Evolutionary conservation across 2,113 vertebrate species (phyloP), one percentile per base, ranked within the genome.

Genomic region (Phyllopteryx taeniolatus): DNA sequence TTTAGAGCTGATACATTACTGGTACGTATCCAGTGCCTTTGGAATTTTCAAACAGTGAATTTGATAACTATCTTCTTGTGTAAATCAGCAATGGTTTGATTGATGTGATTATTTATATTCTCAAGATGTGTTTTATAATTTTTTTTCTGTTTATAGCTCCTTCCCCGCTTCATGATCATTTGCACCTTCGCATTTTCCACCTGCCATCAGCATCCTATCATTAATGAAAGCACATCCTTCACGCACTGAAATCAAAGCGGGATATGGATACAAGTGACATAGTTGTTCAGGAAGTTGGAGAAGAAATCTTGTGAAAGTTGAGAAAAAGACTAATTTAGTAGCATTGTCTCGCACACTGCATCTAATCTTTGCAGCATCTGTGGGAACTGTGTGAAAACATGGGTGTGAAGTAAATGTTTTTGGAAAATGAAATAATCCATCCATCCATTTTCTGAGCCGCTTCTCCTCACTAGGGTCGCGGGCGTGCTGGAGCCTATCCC

Each of bases 341-440:
- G 54, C 17, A 35, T 43, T 63, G 73, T 65, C 69, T 78, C 60
- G 35, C 72, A 46, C 61, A 44, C 60, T 47, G 66, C 54, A 43
- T 46, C 70, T 73, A 73, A 74, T 79, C 71, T 79, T 61, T 39
- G 67, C 17, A 10, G 20, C 56, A 47, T 22, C 64, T 61, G 74
- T 66, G 64, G 33, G 9, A 35, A 68, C 1, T 2, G 42, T 42
- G 61, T 60, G 69, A 70, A 75, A 75, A 72, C 42, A 42, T 2
- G 19, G 65, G 59, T 10, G 64, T 57, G 39, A 13, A 11, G 4
- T 10, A 68, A 68, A 39, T 68, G 51, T 35, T 66, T 17, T 35
- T 49, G 35, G 35, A 67, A 73, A 54, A 31, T 14, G 10, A 62
- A 27, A 0, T 12, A n/a, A 35, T 56, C n/a, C n/a, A n/a, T n/a